phyloP scores from a whole-genome alignment of 2,797 vertebrate species.

The Danio kyathit region DNA sequence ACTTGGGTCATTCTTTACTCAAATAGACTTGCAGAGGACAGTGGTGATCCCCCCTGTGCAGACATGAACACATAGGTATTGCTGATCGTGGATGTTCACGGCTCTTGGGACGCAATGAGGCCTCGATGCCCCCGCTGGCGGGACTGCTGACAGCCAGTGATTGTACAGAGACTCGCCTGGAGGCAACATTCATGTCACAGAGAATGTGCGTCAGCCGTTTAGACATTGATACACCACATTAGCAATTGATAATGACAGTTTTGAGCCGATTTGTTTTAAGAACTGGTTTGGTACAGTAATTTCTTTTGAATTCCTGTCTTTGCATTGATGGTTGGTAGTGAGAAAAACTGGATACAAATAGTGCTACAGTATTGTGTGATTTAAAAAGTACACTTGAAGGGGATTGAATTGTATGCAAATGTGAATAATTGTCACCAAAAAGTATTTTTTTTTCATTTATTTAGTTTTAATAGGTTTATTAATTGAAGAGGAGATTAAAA shows the following conservation, averaged over 20 bases:
- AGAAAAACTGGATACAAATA: not conserved
- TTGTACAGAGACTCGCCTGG: not conserved
- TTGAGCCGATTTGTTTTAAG: not conserved
- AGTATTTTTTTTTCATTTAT: not conserved
- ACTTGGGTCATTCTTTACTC: conserved; percentile 77
- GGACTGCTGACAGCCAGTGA: not conserved
- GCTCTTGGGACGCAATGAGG: conserved; percentile 56
- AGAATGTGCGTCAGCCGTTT: conserved; percentile 2
- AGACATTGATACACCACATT: conserved; percentile 20
- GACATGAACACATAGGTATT: conserved; percentile 64
- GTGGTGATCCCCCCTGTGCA: conserved; percentile 64
- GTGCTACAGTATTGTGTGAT: no score
- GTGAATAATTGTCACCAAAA: not conserved
- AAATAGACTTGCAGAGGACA: conserved; percentile 72
- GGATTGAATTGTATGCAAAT: not conserved
- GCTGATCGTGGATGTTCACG: conserved; percentile 63
- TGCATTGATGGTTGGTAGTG: not conserved
- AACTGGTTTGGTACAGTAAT: not conserved
- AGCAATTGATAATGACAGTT: conserved; percentile 23
- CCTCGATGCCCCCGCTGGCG: conserved; percentile 41
- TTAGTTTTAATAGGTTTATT: not conserved
- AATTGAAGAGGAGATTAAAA: conserved; percentile 12
- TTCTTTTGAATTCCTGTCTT: not conserved
- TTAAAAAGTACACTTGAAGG: not conserved
- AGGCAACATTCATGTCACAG: conserved; percentile 23